Percentiles rank a stretch among this genome's conserved stretches.
Conservation (phyloP, 1,140 invertebrate genomes). For the Diuraphis noxia region DNA sequence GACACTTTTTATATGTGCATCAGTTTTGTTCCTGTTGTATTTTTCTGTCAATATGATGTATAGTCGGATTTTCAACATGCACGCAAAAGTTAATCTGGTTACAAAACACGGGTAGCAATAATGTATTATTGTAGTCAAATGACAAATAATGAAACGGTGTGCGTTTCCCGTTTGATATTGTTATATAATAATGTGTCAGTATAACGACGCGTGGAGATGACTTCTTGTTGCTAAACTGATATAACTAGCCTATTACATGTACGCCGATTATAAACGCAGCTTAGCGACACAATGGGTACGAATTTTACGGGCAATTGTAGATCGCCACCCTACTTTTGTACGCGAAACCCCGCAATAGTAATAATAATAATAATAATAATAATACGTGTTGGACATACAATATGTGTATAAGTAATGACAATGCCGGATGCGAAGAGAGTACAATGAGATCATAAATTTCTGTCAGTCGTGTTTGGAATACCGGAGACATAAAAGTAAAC, state of each 20-base stretch:
- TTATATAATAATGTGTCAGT: constrained; percentile 46
- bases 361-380: constrained; percentile 37
- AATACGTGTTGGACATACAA: constrained; percentile 18
- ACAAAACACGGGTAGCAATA: constrained; percentile 25
- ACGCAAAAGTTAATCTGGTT: constrained; percentile 48
- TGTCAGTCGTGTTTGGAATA: constrained; percentile 17
- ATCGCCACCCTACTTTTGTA: constrained; percentile 48
- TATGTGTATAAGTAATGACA: constrained; percentile 39
- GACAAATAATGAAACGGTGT: neutral
- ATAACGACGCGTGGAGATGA: constrained; percentile 28
- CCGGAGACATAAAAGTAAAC: neutral
- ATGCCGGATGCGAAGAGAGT: constrained; percentile 35
- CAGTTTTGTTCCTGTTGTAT: constrained; percentile 43
- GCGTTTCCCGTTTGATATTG: constrained; percentile 40
- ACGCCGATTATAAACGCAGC: constrained; percentile 49
- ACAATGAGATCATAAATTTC: constrained; percentile 41
- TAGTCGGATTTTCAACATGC: constrained; percentile 42
- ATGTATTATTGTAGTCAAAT: constrained; percentile 5
- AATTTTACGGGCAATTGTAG: constrained; percentile 53
- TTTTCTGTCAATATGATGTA: constrained; percentile 44
- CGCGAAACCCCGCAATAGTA: constrained; percentile 19
- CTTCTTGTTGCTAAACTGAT: constrained; percentile 45
- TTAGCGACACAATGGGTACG: constrained; percentile 45
- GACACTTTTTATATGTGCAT: constrained; percentile 34
- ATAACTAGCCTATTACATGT: constrained; percentile 39